Evolutionary conservation across 1,140 invertebrate species (phyloP), one percentile per base, ranked within the genome.

Genomic region (Drosophila tropicalis): DNA sequence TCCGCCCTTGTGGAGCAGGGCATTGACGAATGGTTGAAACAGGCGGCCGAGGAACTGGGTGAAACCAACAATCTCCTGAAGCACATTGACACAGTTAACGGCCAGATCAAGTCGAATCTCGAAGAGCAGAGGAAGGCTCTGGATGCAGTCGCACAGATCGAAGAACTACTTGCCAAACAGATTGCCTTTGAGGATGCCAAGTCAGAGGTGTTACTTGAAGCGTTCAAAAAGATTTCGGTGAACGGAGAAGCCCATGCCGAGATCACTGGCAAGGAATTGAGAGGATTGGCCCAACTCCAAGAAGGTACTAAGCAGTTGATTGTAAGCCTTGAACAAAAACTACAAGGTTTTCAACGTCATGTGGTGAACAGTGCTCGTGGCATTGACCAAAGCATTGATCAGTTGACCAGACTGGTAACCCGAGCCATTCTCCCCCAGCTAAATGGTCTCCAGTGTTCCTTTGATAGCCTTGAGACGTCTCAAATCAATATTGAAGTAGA

Each of bases 401-500:
- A 70, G 0, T 67, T 89, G 13, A 70, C 79, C 44, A 87, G 79
- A 54, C 29, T 87, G 44, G 55, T 89, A 17, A 73, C 84, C 1
- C 80, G 83, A 1, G 54, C 83, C 0, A 66, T 89, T 4, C 55
- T 87, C 22, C 83, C 83, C 0, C 67, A 87, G 12, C 36, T 87
- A 0, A 83, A 89, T 54, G 79, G 80, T 5, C 79, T 87, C 4
- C 74, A 87, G 5, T 89, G 76, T 44, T 73, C 83, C 22, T 77
- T 83, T 22, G 56, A 87, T 32, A 79, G 65, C n/a, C 66, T 89
- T 19, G 83, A 89, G 17, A 89, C 83, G 0, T 79, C 83, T 1
- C 84, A 83, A 5, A 76, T 87, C 10, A 87, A 87, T 39, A 70
- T 83, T 4, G 83, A 87, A 40, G 79, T 87, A 13, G 83, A 87